A percentile compares a stretch with the other conserved stretches of the same genome.
Conservation (phyloP, 2,888 invertebrate species). For the Cosmia trapezina region DNA sequence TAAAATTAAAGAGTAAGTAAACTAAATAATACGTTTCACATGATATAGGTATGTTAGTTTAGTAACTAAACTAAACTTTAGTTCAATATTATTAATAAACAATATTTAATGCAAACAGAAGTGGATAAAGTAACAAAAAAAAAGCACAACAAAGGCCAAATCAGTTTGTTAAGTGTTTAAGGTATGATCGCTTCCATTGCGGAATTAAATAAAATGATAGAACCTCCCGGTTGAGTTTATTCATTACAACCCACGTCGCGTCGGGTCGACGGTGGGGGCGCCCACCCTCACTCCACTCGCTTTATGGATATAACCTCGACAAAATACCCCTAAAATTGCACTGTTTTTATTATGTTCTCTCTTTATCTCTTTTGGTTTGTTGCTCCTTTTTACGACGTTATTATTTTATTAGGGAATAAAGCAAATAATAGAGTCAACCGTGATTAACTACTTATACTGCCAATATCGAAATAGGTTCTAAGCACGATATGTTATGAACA, state of each 20-base stretch:
- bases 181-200: conserved; percentile 85
- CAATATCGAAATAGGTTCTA: conserved; percentile 34
- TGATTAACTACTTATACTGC: conserved; percentile 64
- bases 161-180: conserved; percentile 77
- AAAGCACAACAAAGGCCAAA: conserved; percentile 69
- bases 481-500: conserved; percentile 10
- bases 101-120: conserved; percentile 1
- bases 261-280: conserved; percentile 72
- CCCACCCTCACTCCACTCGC: conserved; percentile 81
- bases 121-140: conserved; percentile 15
- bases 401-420: conserved; percentile 87
- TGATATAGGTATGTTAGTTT: neutral
- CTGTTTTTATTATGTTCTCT: conserved; percentile 90
- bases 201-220: conserved; percentile 87
- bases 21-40: neutral
- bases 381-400: conserved; percentile 87
- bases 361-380: conserved; percentile 90
- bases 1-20: neutral
- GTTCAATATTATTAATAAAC: too few species aligned
- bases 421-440: conserved; percentile 70
- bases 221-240: conserved; percentile 89
- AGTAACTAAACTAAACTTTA: too few species aligned
- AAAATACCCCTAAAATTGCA: conserved; percentile 91
- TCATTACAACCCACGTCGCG: conserved; percentile 87
- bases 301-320: conserved; percentile 91